Base-by-base conservation (phyloP, 2,888 invertebrate genomes). In the Digitonthophagus gazella region DNA sequence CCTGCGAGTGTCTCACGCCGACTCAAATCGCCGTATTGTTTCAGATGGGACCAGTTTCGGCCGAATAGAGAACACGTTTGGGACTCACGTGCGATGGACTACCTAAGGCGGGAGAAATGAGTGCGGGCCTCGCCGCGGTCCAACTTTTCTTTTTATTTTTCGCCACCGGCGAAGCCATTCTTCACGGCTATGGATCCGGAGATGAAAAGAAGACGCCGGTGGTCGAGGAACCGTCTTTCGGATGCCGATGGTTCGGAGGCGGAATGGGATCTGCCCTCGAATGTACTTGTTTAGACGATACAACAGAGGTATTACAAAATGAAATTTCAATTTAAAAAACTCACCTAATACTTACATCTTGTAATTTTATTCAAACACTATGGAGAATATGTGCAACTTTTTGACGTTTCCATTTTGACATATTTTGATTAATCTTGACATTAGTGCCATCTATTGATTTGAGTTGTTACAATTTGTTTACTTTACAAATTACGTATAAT, bases 241-340 rank as follows among this genome's bases (percentile, higher is more conserved):
- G 80, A 15, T 83, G 83, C 69, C 71, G 73, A 28, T 81, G 81
- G 82, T 71, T 74, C 58, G 82, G 82, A 18, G 81, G 81, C 11
- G 78, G 75, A 16, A 72, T 69, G 66, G 74, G 73, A 15, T 69
- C 71, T 55, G 76, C 72, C 58, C 70, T 81, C 63, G 71, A 68
- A 19, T 83, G 82, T 69, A 75, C 75, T 65, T 82, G 82, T 69
- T 69, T 75, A 14, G 70, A 74, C 18, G 76, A 76, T 66, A 78
- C 79, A 5, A 44, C 28, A 11, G 8, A 44, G 28, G 28, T 44
- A 44, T 44, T n/a, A n/a, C n/a, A n/a, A n/a, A n/a, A n/a, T n/a
- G n/a, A n/a, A n/a, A n/a, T n/a, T n/a, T n/a, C n/a, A n/a, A n/a
- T n/a, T n/a, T n/a, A n/a, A n/a, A n/a, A n/a, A 22, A 22, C 3